phyloP scores from a whole-genome alignment of 2,113 vertebrate species.

The Syrrhaptes paradoxus region DNA sequence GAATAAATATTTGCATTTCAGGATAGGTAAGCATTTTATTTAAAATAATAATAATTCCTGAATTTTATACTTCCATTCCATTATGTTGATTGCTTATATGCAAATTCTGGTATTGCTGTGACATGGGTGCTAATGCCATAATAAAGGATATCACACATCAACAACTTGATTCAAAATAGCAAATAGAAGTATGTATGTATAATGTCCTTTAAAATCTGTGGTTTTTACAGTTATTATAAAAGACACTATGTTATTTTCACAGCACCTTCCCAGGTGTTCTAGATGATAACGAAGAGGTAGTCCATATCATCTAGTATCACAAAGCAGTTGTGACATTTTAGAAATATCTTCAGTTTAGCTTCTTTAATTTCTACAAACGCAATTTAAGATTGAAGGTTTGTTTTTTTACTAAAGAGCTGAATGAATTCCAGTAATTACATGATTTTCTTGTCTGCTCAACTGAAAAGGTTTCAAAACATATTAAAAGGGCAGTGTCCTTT shows the following conservation, averaged over 20 bases:
- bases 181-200: background rate
- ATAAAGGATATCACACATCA: conserved; percentile 49
- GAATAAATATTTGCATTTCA: conserved; percentile 63
- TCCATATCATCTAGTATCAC: conserved; percentile 79
- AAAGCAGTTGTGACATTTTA: conserved; percentile 83
- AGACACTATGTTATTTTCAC: conserved; percentile 62
- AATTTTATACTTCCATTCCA: conserved; percentile 46
- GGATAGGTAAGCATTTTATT: conserved; percentile 50
- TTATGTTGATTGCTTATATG: conserved; percentile 67
- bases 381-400: conserved; percentile 66
- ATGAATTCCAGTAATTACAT: conserved; percentile 79
- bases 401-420: conserved; percentile 73
- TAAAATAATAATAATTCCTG: conserved; percentile 50
- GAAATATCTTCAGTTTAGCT: conserved; percentile 80
- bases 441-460: conserved; percentile 60
- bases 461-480: conserved; percentile 66
- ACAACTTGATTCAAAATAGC: conserved; percentile 48
- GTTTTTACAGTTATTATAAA: conserved; percentile 66
- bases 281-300: conserved; percentile 84
- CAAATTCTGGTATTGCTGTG: conserved; percentile 65
- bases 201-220: conserved; percentile 51
- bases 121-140: conserved; percentile 64
- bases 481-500: conserved; percentile 51
- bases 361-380: conserved; percentile 76
- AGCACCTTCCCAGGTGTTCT: conserved; percentile 81